Conservation (phyloP, 2,113 vertebrate species). For the Parotia lawesii region DNA sequence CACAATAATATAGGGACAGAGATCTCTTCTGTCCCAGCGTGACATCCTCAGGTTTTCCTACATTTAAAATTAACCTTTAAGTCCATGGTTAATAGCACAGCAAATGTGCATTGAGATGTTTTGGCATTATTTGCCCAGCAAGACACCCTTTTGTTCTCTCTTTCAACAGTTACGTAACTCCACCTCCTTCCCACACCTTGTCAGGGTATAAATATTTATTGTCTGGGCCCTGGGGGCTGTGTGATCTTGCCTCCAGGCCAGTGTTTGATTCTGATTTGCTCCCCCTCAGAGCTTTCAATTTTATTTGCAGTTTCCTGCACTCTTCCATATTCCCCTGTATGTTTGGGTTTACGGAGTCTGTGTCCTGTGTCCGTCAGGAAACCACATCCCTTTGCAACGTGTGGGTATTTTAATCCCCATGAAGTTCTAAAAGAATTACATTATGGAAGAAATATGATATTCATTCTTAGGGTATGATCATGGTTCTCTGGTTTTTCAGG, state of each 20-base stretch:
- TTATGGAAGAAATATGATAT: not conserved
- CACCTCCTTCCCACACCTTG: not conserved
- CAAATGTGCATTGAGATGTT: not conserved
- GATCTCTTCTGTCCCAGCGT: not conserved
- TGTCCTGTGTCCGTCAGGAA: not conserved
- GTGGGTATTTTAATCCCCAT: not conserved
- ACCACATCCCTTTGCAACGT: fast-evolving
- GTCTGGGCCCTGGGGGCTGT: not conserved
- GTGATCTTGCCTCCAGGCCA: not conserved
- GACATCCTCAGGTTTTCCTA: not conserved
- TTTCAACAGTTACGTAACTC: not conserved
- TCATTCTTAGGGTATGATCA: not conserved
- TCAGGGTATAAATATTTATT: not conserved
- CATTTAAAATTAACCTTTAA: not conserved
- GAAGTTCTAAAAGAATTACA: not conserved
- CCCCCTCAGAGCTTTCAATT: not conserved
- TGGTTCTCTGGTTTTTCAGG: not conserved
- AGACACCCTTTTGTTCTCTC: not conserved
- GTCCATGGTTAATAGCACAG: not conserved
- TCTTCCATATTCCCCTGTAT: not conserved
- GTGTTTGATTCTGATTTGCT: not conserved
- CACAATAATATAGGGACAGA: not conserved
- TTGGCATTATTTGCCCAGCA: not conserved
- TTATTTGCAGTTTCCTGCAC: not conserved
- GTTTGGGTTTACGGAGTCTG: not conserved